phyloP scores from a whole-genome alignment of 2,888 invertebrate genomes.

The Erpobdella octoculata region DNA sequence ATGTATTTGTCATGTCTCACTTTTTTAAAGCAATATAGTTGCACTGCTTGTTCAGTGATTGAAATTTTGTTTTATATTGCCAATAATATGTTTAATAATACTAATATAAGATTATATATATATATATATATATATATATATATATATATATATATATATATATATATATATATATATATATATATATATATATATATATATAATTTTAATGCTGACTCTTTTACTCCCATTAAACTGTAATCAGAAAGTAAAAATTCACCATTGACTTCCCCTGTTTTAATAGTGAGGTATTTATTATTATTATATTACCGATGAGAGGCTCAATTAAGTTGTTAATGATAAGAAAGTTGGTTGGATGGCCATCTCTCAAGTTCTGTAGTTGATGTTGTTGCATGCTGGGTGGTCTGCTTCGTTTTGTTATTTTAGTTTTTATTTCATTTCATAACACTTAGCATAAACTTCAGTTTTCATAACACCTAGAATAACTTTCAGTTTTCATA shows the following conservation, averaged over 20 bases:
- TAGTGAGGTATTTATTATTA: too few relatives aligned
- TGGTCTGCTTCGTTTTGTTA: not conserved
- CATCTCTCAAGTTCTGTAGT: constrained; percentile 39
- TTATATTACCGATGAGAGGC: not conserved
- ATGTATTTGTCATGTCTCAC: too few relatives aligned
- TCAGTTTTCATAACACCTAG: constrained; percentile 31
- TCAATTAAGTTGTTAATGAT: not conserved
- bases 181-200: constrained; percentile 22
- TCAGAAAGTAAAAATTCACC: too few relatives aligned
- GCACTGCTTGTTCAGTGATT: too few relatives aligned
- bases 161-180: constrained; percentile 18
- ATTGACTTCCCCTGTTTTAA: too few relatives aligned
- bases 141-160: constrained; percentile 24
- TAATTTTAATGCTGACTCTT: too few relatives aligned
- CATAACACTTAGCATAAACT: not conserved
- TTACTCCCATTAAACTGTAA: too few relatives aligned
- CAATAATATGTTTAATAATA: too few relatives aligned
- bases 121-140: constrained; percentile 23
- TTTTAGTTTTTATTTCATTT: constrained; percentile 2
- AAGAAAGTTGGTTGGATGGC: constrained; percentile 33
- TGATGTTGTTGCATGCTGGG: constrained; percentile 15
- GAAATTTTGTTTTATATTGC: too few relatives aligned
- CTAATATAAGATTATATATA: constrained; percentile 18
- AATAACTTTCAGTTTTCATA: not conserved
- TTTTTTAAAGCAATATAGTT: too few relatives aligned